Evolutionary conservation across 2,797 vertebrate genomes (phyloP).

Genomic region (Manis crassicaudata): DNA sequence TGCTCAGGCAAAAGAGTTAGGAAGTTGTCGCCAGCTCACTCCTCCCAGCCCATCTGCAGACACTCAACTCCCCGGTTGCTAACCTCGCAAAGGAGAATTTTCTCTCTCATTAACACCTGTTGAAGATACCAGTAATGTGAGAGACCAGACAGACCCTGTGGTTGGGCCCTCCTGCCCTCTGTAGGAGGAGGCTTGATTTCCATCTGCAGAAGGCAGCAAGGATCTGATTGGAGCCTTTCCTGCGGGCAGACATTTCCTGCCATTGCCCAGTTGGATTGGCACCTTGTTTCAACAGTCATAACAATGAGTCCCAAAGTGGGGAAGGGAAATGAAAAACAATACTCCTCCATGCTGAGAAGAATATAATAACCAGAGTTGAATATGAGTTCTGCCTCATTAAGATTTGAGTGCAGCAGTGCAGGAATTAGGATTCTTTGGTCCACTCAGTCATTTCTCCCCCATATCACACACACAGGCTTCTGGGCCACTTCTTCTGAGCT

Average conservation of each 20-base stretch:
- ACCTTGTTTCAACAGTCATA: conserved; percentile 62
- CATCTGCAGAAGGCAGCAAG: conserved; percentile 54
- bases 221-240: conserved; percentile 57
- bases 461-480: background rate
- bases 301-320: conserved; percentile 32
- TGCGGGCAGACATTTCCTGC: conserved; percentile 57
- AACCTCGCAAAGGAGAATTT: conserved; percentile 7
- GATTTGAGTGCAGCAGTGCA: background rate
- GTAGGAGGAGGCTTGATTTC: conserved; percentile 38
- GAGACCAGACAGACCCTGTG: background rate
- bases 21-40: background rate
- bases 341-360: conserved; percentile 37
- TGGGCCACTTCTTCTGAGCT: background rate
- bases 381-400: background rate
- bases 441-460: background rate
- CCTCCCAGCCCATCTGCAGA: background rate
- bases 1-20: background rate
- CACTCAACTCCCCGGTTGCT: background rate
- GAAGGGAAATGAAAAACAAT: conserved; percentile 68
- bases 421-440: background rate
- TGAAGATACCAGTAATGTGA: background rate
- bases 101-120: conserved; percentile 44
- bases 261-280: conserved; percentile 25
- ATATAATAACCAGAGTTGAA: conserved; percentile 41
- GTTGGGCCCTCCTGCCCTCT: background rate